phyloP scores from a whole-genome alignment of 2,797 vertebrate genomes.

The Gymnothorax javanicus region DNA sequence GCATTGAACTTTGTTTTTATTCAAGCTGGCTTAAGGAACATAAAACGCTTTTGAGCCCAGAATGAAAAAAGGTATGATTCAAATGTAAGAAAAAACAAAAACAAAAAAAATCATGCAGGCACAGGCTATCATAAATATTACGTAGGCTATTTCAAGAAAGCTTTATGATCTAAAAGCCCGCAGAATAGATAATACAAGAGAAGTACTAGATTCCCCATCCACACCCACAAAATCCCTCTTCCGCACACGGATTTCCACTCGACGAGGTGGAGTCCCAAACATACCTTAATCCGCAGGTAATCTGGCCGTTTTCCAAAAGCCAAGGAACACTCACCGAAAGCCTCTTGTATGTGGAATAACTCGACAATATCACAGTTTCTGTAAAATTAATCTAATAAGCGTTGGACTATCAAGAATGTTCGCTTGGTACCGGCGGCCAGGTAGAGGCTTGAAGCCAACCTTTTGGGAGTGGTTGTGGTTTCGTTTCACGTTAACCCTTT shows the following conservation, averaged over 20 bases:
- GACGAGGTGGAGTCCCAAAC: not conserved
- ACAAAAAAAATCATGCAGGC: not conserved
- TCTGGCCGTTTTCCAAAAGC: not conserved
- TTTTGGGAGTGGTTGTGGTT: constrained; percentile 27
- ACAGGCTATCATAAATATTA: not conserved
- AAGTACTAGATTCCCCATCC: not conserved
- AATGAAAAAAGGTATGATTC: not conserved
- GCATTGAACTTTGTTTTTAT: not conserved
- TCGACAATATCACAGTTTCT: not conserved
- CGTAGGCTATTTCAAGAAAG: not conserved
- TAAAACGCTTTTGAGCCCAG: not conserved
- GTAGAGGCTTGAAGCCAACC: constrained; percentile 4
- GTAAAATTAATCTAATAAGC: not conserved
- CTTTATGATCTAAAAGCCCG: not conserved
- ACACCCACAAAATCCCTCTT: not conserved
- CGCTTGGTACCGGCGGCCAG: not conserved
- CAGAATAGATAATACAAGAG: not conserved
- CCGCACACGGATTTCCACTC: not conserved
- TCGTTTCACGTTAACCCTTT: constrained; percentile 24
- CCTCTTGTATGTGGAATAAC: not conserved
- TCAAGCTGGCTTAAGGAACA: not conserved
- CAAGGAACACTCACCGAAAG: not conserved
- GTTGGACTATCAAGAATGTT: not conserved
- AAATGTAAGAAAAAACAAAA: not conserved
- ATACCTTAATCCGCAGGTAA: constrained; percentile 9